These are phyloP conservation scores for Astyanax mexicanus DNA, from an alignment of 2,797 vertebrate genomes.

Conservation along the genomic window DNA sequence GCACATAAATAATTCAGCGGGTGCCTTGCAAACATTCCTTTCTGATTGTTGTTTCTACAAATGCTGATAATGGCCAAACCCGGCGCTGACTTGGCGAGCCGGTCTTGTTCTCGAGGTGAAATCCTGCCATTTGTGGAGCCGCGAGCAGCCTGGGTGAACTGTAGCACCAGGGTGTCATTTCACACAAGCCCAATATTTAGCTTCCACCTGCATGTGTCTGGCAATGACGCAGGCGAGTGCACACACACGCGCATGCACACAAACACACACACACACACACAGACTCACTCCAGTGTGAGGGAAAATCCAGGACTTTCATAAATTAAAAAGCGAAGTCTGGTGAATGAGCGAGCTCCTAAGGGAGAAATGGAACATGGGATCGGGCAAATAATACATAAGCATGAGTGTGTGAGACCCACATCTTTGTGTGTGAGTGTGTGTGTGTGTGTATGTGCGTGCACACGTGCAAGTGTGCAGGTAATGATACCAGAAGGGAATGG, in stretches of 20 bases:
- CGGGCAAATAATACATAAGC: slow-evolving; percentile 76
- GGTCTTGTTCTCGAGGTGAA: slow-evolving; percentile 35
- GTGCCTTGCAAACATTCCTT: not conserved
- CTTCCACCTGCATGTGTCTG: slow-evolving; percentile 55
- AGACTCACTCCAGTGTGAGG: slow-evolving; percentile 17
- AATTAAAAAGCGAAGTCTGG: slow-evolving; percentile 46
- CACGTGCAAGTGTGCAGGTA: slow-evolving; percentile 45
- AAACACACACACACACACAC: not conserved
- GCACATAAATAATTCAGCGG: not conserved
- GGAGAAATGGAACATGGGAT: slow-evolving; percentile 72
- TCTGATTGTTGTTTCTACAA: not conserved
- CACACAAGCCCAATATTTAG: slow-evolving; percentile 56
- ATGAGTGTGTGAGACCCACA: slow-evolving; percentile 47
- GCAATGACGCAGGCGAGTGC: slow-evolving; percentile 49
- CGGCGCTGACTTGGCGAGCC: slow-evolving; percentile 10
- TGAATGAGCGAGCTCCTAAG: slow-evolving; percentile 62
- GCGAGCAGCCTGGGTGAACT: slow-evolving; percentile 24
- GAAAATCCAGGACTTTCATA: slow-evolving; percentile 54
- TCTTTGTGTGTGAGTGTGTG: slow-evolving; percentile 10
- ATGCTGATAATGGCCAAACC: not conserved
- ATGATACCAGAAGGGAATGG: slow-evolving; percentile 52
- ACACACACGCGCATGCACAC: slow-evolving; percentile 12
- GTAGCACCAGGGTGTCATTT: slow-evolving; percentile 55
- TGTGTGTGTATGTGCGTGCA: slow-evolving; percentile 49
- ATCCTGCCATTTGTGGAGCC: slow-evolving; percentile 37